Evolutionary conservation across 92 coral and sea anemone species (phyloP), one percentile per base, ranked within the genome.

Genomic region (Zoanthus solanderi): DNA sequence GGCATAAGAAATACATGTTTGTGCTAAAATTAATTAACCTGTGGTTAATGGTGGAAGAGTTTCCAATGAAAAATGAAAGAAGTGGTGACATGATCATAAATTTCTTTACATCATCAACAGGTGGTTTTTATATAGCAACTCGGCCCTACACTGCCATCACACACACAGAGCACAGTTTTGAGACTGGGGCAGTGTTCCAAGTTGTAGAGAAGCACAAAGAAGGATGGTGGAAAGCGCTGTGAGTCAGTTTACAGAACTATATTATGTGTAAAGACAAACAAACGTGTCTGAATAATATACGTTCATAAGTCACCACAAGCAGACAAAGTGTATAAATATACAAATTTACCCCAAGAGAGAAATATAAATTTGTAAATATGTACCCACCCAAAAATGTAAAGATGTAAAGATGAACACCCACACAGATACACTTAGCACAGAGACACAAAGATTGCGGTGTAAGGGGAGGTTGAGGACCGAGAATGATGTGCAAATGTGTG

Each of bases 221-320:
- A 29, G 82, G 82, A 30, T 76, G 82, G 82, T 76, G 82, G 82
- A 76, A 76, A 52, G 82, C 82, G 16, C 61, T 76, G 82, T 76
- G 8, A 76, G 82, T 76, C 42, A 37, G 3, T 13, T 50, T 50
- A 50, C 56, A 50, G 16, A 18, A 23, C 16, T 17, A 34, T 37
- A 23, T 28, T 50, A n/a, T 50, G 42, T 69, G 31, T 17, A 63
- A 9, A 18, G 31, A 61, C 56, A 50, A 50, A 50, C 56, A 50
- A 50, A 37, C 42, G 0, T 50, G 2, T 11, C 56, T 50, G 56
- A 50, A 50, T 50, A 50, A 11, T 50, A 50, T 50, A 50, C 9
- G 56, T 50, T 50, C 56, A 50, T 50, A 50, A 7, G 1, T 7
- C 56, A 50, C 56, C 12, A 11, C 56, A 50, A 11, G 10, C 29